Conservation (phyloP, 2,113 vertebrate genomes). For the Eptesicus fuscus region DNA sequence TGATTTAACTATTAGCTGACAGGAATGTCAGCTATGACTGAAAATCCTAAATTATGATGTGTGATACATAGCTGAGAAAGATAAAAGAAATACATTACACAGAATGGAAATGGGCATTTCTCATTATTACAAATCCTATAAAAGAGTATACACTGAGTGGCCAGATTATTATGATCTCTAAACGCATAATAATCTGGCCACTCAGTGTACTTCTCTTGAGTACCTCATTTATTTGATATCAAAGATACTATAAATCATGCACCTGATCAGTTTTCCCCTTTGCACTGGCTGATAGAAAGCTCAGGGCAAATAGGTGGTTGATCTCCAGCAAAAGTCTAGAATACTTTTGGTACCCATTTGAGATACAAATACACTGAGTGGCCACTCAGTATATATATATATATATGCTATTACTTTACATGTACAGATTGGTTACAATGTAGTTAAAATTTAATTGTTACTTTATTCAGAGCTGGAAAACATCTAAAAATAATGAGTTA, state of each 20-base stretch:
- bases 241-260: too few relatives aligned
- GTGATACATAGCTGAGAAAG: not conserved
- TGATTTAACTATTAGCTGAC: not conserved
- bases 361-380: too few relatives aligned
- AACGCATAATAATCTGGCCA: too few relatives aligned
- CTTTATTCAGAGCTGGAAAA: constrained; percentile 5
- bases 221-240: too few relatives aligned
- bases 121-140: not conserved
- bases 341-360: too few relatives aligned
- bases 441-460: not conserved
- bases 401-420: not conserved
- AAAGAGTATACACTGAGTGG: not conserved
- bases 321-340: too few relatives aligned
- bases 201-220: too few relatives aligned
- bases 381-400: not conserved
- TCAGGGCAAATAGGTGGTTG: too few relatives aligned
- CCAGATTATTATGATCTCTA: too few relatives aligned
- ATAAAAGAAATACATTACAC: not conserved
- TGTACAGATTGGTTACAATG: not conserved
- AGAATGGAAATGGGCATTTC: not conserved
- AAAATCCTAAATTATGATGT: constrained; percentile 1
- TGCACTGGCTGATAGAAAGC: too few relatives aligned
- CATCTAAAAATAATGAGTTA: not conserved
- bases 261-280: too few relatives aligned
- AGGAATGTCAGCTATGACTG: not conserved